Percentiles rank a stretch among this genome's conserved stretches.
phyloP scores from a whole-genome alignment of 2,113 vertebrate genomes.

The Cyanoramphus novaezelandiae region DNA sequence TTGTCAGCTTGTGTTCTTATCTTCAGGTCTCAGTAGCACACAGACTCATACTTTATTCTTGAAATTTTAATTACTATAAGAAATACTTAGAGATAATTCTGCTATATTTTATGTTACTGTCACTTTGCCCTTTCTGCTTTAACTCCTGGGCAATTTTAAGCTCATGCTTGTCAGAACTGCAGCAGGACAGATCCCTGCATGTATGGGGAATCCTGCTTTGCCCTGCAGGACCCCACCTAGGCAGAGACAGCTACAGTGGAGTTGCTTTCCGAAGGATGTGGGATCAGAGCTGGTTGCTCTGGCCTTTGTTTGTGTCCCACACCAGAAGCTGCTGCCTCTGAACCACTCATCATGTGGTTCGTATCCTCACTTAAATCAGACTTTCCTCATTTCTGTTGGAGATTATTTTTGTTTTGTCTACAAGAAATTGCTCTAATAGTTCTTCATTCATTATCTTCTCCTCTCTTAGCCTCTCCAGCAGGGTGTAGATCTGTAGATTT shows the following conservation, averaged over 20 bases:
- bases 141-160: background rate
- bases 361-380: background rate
- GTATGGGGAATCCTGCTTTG: background rate
- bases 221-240: background rate
- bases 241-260: background rate
- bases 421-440: background rate
- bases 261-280: background rate
- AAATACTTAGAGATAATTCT: background rate
- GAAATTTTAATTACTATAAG: background rate
- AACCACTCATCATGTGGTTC: background rate
- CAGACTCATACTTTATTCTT: background rate
- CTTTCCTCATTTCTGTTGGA: background rate
- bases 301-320: background rate
- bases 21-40: background rate
- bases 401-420: background rate
- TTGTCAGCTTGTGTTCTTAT: constrained; percentile 17
- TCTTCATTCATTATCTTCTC: background rate
- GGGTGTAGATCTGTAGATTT: background rate
- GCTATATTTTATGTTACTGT: background rate
- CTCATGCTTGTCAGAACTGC: background rate
- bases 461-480: background rate
- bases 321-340: background rate
- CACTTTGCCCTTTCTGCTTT: constrained; percentile 5
- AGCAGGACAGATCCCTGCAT: background rate
- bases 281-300: background rate